Base-by-base conservation (phyloP, 2,888 invertebrate genomes). In the Galeopsomyia nigrocyanea region DNA sequence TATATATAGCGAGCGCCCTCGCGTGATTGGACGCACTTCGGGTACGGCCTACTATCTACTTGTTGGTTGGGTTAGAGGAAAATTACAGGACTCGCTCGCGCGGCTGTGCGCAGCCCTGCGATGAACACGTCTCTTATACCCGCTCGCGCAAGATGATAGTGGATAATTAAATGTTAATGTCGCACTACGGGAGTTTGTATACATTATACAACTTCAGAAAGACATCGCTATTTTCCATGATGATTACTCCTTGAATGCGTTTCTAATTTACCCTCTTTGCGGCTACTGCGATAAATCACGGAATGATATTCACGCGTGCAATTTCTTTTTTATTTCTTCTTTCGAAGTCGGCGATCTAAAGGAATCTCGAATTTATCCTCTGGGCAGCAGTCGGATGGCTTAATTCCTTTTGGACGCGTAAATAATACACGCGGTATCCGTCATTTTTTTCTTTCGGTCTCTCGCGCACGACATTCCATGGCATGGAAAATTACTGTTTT, bases 151-250 rank as follows among this genome's bases (percentile, higher is more conserved):
- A 21, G 19, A 55, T 39, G 5, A 39, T 39, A 22, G 50, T 31
- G 51, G 66, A 66, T 74, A 74, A 74, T 74, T 74, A 74, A 74
- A 74, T 70, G 70, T 67, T 67, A 67, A 74, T 70, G 63, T 16
- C 69, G 69, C 65, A 21, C 39, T n/a, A 21, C 39, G 31, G 55
- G 63, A 74, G 70, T 74, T 61, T 70, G 70, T 71, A 74, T 71
- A 74, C 72, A 67, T 75, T 75, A 70, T 64, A 73, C 63, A 72
- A 66, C 60, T 67, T 68, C 68, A 62, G 60, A 71, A 73, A 71
- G 73, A 73, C 71, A 69, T 69, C 71, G 68, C 19, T 68, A 39
- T 68, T 76, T 74, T 72, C 67, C 26, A 5, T 26, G 5, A 67
- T 74, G 69, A 74, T 72, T 76, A 70, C 72, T 70, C 51, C 67